A percentile compares a stretch with the other conserved stretches of the same genome.
Evolutionary conservation across 1,140 invertebrate genomes (phyloP).

Genomic region (Drosophila santomea): DNA sequence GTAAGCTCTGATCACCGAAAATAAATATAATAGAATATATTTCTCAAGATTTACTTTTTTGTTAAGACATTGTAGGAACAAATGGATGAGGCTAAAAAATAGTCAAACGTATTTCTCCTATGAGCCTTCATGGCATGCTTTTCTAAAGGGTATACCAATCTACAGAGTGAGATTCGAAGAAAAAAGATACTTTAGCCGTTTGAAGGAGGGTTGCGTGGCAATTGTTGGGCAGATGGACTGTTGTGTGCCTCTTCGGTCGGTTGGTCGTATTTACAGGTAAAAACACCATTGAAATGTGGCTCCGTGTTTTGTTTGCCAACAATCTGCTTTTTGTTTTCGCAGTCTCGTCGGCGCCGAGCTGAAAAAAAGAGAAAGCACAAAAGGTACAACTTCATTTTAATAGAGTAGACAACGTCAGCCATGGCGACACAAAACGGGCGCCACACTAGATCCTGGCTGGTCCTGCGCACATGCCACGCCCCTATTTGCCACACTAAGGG

Average conservation of each 20-base stretch:
- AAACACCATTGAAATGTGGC: constrained; percentile 76
- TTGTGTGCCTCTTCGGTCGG: constrained; percentile 39
- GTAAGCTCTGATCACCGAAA: too few species aligned
- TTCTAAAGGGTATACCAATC: neutral
- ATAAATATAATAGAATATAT: too few species aligned
- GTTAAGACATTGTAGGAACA: too few species aligned
- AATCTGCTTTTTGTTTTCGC: constrained; percentile 81
- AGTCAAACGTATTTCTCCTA: too few species aligned
- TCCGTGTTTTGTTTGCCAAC: constrained; percentile 76
- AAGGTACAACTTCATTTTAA: constrained; percentile 65
- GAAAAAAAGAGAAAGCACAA: constrained; percentile 22
- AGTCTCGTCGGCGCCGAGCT: constrained; percentile 72
- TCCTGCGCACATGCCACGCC: constrained; percentile 12
- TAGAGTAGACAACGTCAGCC: constrained; percentile 65
- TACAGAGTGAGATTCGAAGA: constrained; percentile 6
- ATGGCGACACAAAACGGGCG: constrained; percentile 70
- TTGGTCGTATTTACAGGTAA: constrained; percentile 73
- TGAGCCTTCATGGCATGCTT: too few species aligned
- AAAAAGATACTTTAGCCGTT: constrained; percentile 70
- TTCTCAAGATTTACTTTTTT: too few species aligned
- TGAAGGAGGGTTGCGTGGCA: constrained; percentile 42
- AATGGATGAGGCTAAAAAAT: too few species aligned
- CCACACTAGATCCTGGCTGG: constrained; percentile 21
- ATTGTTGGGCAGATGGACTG: constrained; percentile 26
- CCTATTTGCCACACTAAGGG: constrained; percentile 17